Base-by-base conservation (phyloP, 2,888 invertebrate species). In the Caradrina kadenii region DNA sequence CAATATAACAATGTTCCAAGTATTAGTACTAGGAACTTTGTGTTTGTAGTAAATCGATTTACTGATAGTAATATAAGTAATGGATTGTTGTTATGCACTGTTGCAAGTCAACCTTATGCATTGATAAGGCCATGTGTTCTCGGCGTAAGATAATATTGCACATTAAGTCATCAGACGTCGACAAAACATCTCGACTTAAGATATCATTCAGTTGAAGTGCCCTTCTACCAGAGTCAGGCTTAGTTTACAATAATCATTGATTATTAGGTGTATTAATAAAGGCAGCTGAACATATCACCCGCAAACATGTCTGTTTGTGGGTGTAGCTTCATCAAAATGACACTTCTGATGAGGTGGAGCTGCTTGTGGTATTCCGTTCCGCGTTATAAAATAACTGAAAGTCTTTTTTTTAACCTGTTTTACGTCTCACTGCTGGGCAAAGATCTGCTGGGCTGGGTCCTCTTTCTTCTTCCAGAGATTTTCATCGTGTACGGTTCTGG, bases 51-150 rank as follows among this genome's bases (percentile, higher is more conserved):
- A 49, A 67, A 69, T 56, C n/a, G 17, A 49, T 62, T 55, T n/a
- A 55, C 21, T 65, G 65, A 76, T 76, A 80, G 63, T 21, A 64
- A 52, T 56, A 63, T 50, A 62, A 73, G 62, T 63, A 48, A 53
- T 56, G 26, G 19, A 50, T 59, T 68, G 55, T 64, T 71, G 49
- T 67, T 52, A 56, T 60, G 22, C 13, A 39, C 48, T 60, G 35
- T 60, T 62, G 69, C 62, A 80, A 69, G 31, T 55, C 26, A 63
- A 61, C 22, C 15, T 54, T 31, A 39, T 52, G 22, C 48, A 64
- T 39, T 58, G 68, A 78, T 81, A 81, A 68, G 42, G 3, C 50
- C 59, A 65, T 26, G 45, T 61, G 60, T 22, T 49, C 19, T 55
- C 19, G 4, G 7, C 48, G 31, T 54, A 61, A 64, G 63, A 69